Conservation (phyloP, 2,797 vertebrate genomes). For the Phylloscopus collybita region DNA sequence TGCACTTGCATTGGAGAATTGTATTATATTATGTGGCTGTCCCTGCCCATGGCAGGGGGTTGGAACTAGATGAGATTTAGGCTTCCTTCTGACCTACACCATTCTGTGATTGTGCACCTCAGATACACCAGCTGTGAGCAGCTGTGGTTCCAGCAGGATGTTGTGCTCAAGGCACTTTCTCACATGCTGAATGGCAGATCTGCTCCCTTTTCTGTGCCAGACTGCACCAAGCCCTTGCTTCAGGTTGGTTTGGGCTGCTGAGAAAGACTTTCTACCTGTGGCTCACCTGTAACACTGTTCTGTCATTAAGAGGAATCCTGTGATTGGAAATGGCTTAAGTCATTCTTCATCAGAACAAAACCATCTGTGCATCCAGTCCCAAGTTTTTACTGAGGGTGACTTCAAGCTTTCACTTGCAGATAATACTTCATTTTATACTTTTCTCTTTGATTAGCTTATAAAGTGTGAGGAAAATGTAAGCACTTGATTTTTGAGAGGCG, state of each 20-base stretch:
- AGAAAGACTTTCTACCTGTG: rapidly evolving
- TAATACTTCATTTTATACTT: background rate
- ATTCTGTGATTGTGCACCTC: rapidly evolving
- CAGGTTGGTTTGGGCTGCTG: background rate
- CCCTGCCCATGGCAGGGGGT: background rate
- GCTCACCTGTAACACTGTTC: background rate
- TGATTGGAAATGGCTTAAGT: background rate
- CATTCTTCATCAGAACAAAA: background rate
- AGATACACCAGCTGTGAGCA: background rate
- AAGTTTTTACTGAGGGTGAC: background rate
- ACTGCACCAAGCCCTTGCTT: background rate
- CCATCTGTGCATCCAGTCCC: background rate
- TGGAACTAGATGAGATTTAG: background rate
- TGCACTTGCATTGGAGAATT: background rate
- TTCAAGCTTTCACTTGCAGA: background rate
- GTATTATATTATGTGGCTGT: background rate
- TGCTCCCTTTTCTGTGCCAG: background rate
- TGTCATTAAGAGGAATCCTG: background rate
- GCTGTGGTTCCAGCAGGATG: background rate
- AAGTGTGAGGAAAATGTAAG: background rate
- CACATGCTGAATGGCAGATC: background rate
- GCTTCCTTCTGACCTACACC: background rate
- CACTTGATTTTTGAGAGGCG: background rate
- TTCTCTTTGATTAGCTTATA: background rate
- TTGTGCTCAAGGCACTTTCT: background rate